phyloP scores from a whole-genome alignment of 1,140 invertebrate species.

The Drosophila quadrilineata region DNA sequence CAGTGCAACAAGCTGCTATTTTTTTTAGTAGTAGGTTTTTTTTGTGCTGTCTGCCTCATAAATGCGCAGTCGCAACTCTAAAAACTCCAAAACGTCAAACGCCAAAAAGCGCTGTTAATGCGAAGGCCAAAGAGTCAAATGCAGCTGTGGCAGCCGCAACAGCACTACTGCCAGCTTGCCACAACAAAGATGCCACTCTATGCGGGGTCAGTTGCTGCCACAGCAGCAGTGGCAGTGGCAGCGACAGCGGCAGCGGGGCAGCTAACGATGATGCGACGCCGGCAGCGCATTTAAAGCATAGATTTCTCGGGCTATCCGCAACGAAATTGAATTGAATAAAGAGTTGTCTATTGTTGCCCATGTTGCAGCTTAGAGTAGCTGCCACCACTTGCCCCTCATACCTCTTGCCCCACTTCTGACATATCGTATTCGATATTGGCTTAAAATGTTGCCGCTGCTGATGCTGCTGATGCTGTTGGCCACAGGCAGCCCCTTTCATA shows the following conservation, averaged over 20 bases:
- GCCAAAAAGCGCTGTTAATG: constrained; percentile 19
- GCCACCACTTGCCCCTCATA: not conserved
- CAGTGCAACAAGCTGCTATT: constrained; percentile 11
- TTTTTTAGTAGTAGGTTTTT: too few species aligned
- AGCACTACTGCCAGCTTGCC: constrained; percentile 21
- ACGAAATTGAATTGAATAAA: constrained; percentile 72
- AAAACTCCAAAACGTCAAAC: constrained; percentile 8
- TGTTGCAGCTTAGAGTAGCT: too few species aligned
- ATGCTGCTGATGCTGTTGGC: constrained; percentile 50
- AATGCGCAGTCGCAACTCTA: constrained; percentile 70
- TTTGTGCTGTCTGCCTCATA: too few species aligned
- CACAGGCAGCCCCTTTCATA: constrained; percentile 77
- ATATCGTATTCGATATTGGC: constrained; percentile 19
- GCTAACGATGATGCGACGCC: constrained; percentile 69
- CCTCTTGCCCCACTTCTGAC: not conserved
- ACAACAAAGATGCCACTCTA: constrained; percentile 8
- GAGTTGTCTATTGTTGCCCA: constrained; percentile 68
- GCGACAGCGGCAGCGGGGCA: not conserved
- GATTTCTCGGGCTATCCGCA: constrained; percentile 63
- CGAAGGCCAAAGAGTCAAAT: constrained; percentile 32
- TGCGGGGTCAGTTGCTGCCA: constrained; percentile 21
- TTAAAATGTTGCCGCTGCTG: constrained; percentile 39
- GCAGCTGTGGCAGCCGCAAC: constrained; percentile 31
- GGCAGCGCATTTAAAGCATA: constrained; percentile 72
- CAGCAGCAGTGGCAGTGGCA: too few species aligned